These are phyloP conservation scores for Troides aeacus DNA, from an alignment of 2,888 invertebrate genomes.

Conservation along the genomic window DNA sequence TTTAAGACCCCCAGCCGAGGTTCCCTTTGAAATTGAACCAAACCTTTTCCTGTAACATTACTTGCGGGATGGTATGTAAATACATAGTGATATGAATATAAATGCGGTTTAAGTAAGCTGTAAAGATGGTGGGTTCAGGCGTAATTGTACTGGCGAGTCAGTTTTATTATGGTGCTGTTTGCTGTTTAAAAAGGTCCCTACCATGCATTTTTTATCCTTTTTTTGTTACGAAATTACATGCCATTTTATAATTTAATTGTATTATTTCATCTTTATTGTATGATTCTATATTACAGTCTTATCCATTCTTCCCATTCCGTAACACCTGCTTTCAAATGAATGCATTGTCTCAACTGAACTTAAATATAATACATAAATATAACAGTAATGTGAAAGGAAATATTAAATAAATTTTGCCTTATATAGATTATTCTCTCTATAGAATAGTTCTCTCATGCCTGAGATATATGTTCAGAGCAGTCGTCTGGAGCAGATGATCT, in stretches of 20 bases:
- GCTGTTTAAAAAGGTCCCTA: conserved; percentile 33
- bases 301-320: too few relatives aligned
- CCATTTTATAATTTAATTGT: background rate
- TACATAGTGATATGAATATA: conserved; percentile 77
- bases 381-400: too few relatives aligned
- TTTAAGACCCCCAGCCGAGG: conserved; percentile 20
- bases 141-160: conserved; percentile 36
- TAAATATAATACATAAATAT: too few relatives aligned
- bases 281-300: too few relatives aligned
- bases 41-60: conserved; percentile 39
- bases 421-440: too few relatives aligned
- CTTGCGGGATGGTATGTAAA: conserved; percentile 72
- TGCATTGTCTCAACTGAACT: too few relatives aligned
- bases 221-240: background rate
- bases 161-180: conserved; percentile 37
- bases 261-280: background rate
- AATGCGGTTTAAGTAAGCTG: conserved; percentile 71
- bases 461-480: too few relatives aligned
- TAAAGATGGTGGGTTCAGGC: conserved; percentile 44
- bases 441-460: too few relatives aligned
- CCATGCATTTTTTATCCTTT: background rate
- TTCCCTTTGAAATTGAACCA: conserved; percentile 21
- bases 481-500: too few relatives aligned
- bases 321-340: too few relatives aligned
- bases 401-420: too few relatives aligned